These are phyloP conservation scores for Eristalinus aeneus DNA, from an alignment of 2,888 invertebrate species.

Conservation along the genomic window DNA sequence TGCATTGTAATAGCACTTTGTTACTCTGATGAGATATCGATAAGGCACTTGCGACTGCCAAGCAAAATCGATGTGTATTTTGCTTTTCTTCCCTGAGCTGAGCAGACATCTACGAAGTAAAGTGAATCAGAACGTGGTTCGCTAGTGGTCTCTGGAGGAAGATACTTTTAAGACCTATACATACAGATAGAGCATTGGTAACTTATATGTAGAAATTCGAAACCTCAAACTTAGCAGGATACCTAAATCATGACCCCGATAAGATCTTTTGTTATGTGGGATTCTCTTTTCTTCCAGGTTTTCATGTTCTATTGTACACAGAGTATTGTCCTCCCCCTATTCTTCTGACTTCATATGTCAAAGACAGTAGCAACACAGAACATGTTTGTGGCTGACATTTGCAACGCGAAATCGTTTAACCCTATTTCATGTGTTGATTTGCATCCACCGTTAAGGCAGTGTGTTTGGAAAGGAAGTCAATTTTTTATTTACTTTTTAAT, in stretches of 20 bases:
- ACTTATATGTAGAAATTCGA: constrained; percentile 11
- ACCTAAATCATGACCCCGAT: constrained; percentile 69
- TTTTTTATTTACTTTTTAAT: too few species aligned
- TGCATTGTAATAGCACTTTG: constrained; percentile 51
- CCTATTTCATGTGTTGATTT: constrained; percentile 23
- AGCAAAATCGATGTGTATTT: constrained; percentile 43
- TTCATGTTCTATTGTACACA: constrained; percentile 35
- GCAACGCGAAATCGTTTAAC: constrained; percentile 49
- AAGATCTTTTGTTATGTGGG: constrained; percentile 64
- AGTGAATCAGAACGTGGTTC: constrained; percentile 51
- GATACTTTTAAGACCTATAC: constrained; percentile 18
- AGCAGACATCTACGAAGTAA: constrained; percentile 9
- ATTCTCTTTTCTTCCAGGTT: constrained; percentile 29
- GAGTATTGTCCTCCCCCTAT: not conserved
- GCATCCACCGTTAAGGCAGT: constrained; percentile 30
- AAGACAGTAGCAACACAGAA: constrained; percentile 48
- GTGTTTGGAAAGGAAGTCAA: constrained; percentile 25
- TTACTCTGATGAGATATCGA: constrained; percentile 67
- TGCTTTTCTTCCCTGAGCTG: not conserved
- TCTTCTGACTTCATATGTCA: constrained; percentile 53
- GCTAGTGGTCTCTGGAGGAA: constrained; percentile 14
- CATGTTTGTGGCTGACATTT: constrained; percentile 47
- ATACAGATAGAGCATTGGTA: not conserved
- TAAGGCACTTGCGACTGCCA: constrained; percentile 51
- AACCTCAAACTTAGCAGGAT: constrained; percentile 61